A percentile compares a stretch with the other conserved stretches of the same genome.
phyloP scores from a whole-genome alignment of 2,888 invertebrate species.

The Cancer borealis region DNA sequence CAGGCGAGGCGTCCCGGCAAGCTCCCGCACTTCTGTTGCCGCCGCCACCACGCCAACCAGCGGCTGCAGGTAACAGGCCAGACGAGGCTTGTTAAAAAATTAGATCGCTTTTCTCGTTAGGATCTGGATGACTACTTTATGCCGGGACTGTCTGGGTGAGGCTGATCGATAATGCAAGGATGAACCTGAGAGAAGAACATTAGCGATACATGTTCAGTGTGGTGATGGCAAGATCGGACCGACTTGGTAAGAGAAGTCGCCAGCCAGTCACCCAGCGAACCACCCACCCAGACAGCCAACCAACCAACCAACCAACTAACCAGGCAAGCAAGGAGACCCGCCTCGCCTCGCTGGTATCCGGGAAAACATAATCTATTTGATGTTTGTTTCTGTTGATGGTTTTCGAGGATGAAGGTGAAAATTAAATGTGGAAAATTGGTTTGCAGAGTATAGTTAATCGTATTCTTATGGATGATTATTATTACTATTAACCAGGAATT shows the following conservation, averaged over 20 bases:
- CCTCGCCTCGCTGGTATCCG: not conserved
- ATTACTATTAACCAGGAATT: not conserved
- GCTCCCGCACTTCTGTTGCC: constrained; percentile 53
- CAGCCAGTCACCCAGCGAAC: not conserved
- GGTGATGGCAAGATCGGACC: constrained; percentile 23
- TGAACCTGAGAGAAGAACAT: constrained; percentile 35
- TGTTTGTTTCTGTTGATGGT: constrained; percentile 21
- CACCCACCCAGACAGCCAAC: not conserved
- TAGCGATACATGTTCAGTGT: constrained; percentile 47
- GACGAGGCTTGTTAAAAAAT: constrained; percentile 57
- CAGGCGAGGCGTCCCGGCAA: constrained; percentile 30
- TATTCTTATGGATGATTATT: constrained; percentile 5
- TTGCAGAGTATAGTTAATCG: not conserved
- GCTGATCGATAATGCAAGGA: constrained; percentile 59
- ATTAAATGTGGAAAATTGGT: constrained; percentile 5
- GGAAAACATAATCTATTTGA: not conserved
- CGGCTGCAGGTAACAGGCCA: constrained; percentile 51
- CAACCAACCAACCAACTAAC: not conserved
- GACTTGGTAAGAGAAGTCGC: not conserved
- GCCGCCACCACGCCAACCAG: constrained; percentile 47
- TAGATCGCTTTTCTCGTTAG: constrained; percentile 62
- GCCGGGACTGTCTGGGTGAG: constrained; percentile 43
- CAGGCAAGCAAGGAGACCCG: not conserved
- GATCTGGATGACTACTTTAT: constrained; percentile 56
- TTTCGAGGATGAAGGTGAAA: not conserved